Conservation (phyloP, 1,140 invertebrate species). For the Amphibalanus amphitrite region DNA sequence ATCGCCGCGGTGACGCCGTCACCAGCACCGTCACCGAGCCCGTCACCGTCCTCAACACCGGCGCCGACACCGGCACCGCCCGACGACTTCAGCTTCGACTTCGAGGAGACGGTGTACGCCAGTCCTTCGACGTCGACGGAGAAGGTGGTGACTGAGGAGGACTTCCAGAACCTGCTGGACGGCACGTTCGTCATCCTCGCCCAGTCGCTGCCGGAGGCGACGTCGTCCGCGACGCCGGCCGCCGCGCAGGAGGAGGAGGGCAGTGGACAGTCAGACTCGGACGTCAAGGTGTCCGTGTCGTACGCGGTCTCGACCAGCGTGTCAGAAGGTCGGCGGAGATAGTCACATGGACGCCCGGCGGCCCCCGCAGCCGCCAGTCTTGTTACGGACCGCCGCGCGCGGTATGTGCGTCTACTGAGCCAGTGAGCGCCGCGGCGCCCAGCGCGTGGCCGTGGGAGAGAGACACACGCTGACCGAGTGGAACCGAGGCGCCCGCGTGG, state of each 20-base stretch:
- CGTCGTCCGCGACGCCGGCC: not conserved
- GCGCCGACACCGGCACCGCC: not conserved
- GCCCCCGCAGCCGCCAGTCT: not conserved
- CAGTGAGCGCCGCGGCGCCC: not conserved
- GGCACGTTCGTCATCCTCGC: not conserved
- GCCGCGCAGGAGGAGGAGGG: not conserved
- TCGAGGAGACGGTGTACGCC: slow-evolving; percentile 5
- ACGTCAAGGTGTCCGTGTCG: not conserved
- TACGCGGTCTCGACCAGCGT: not conserved
- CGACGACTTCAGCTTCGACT: not conserved
- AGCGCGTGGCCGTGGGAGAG: not conserved
- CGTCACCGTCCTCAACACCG: too few relatives aligned
- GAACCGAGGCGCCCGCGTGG: too few relatives aligned
- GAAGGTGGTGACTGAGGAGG: not conserved
- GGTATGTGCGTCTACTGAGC: not conserved
- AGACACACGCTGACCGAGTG: too few relatives aligned
- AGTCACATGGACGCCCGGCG: not conserved
- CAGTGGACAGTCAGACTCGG: not conserved
- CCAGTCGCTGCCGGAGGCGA: not conserved
- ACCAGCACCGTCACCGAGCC: too few relatives aligned
- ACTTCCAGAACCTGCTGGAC: not conserved
- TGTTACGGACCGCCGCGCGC: not conserved
- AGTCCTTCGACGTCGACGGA: not conserved
- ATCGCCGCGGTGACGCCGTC: too few relatives aligned
- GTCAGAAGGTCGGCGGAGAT: not conserved